Percentiles rank a stretch among this genome's conserved stretches.
Evolutionary conservation across 2,888 invertebrate genomes (phyloP).

Genomic region (Conchocele bisecta): DNA sequence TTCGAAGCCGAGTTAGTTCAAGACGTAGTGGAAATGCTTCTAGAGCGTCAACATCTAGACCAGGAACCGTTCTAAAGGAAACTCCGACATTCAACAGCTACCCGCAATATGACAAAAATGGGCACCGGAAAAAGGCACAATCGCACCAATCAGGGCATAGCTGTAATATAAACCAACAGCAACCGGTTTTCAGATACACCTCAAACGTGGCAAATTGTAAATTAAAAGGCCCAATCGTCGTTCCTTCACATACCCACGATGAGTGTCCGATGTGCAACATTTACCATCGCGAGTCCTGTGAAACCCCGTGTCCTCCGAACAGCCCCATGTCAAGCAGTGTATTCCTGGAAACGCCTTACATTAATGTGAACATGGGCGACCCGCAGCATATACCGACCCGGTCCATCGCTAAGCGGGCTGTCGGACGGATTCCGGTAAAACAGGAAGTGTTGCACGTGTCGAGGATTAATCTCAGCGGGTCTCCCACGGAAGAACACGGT

Average conservation of each 20-base stretch:
- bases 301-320: slow-evolving; percentile 57
- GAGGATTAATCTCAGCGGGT: slow-evolving; percentile 39
- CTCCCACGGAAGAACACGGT: slow-evolving; percentile 8
- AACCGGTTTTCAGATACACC: slow-evolving; percentile 53
- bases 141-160: background rate
- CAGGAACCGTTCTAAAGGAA: slow-evolving; percentile 26
- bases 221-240: slow-evolving; percentile 51
- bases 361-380: no score
- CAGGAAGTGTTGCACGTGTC: slow-evolving; percentile 46
- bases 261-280: slow-evolving; percentile 63
- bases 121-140: background rate
- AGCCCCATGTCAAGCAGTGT: slow-evolving; percentile 50
- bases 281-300: slow-evolving; percentile 31
- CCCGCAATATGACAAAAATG: no score
- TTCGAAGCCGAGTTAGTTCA: slow-evolving; percentile 17
- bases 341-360: no score
- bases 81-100: no score
- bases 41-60: slow-evolving; percentile 28
- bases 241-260: slow-evolving; percentile 59
- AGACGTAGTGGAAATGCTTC: slow-evolving; percentile 15
- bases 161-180: background rate
- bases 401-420: no score
- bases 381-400: no score
- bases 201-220: slow-evolving; percentile 35
- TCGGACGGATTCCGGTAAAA: no score